Evolutionary conservation across 2,113 vertebrate genomes (phyloP), one percentile per base, ranked within the genome.

Genomic region (Todiramphus chloris): DNA sequence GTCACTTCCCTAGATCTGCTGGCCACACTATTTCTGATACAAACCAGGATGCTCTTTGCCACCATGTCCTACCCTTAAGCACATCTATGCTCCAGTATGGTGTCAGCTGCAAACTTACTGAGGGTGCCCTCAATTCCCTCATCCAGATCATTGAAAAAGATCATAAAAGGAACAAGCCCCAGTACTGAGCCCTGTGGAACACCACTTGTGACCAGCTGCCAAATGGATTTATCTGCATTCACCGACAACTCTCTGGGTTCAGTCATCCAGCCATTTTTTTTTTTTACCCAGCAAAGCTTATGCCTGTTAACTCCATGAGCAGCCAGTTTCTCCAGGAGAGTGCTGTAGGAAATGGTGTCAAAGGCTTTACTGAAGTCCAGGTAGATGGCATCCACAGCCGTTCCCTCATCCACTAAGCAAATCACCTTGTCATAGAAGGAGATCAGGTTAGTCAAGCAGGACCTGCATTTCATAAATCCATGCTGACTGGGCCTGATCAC

Each of bases 41-140:
- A 53, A 53, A 27, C 51, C 51, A 53, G 51, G 25, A 28, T 53
- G 51, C 17, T 46, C 19, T 46, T 46, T 46, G 44, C 44, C 17
- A 46, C 44, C 44, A 46, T 18, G 7, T 46, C 64, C 43, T 67
- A 33, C 31, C 21, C 20, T 46, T 21, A 2, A 11, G 30, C 30
- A 46, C 19, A 67, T 68, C 31, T 17, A n/a, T 7, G 18, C 44
- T 46, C 5, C 37, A 68, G 5, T 7, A 25, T 35, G 15, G 30
- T 31, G 25, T 51, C 0, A 0, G 35, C 44, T 69, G 37, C 27
- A 67, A 43, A 56, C 5, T 70, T 24, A 18, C 23, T 50, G 14
- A 53, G 6, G 3, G 3, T n/a, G 10, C 10, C 12, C 7, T 89
- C 0, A 0, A 31, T 60, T 5, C 20, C 5, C 10, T 60, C 4